These are phyloP conservation scores for Gadus chalcogrammus DNA, from an alignment of 2,113 vertebrate genomes.

Conservation along the genomic window DNA sequence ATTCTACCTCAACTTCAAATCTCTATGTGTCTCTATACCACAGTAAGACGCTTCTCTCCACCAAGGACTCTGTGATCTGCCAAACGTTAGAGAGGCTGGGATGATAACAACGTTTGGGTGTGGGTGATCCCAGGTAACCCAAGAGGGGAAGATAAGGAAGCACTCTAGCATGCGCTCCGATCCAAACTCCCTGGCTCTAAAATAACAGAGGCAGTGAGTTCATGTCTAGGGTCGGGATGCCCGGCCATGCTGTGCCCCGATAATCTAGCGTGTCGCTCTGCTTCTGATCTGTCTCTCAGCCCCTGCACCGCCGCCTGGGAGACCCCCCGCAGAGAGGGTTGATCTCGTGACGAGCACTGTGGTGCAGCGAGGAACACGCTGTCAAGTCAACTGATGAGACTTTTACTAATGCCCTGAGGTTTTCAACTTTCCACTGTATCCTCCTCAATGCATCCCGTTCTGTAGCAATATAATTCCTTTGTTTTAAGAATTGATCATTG, in stretches of 20 bases:
- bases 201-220: conserved; percentile 68
- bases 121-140: conserved; percentile 55
- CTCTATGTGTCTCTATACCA: not conserved
- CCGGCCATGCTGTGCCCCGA: conserved; percentile 57
- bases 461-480: too few relatives aligned
- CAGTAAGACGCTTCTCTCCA: conserved; percentile 24
- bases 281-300: conserved; percentile 59
- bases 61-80: conserved; percentile 33
- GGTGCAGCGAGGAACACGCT: conserved; percentile 31
- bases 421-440: too few relatives aligned
- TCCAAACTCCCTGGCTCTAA: conserved; percentile 34
- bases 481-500: too few relatives aligned
- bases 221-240: conserved; percentile 64
- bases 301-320: conserved; percentile 24
- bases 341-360: conserved; percentile 58
- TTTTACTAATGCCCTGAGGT: too few relatives aligned
- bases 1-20: not conserved
- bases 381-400: too few relatives aligned
- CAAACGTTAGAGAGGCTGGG: conserved; percentile 50
- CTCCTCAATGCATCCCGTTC: too few relatives aligned
- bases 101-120: conserved; percentile 22
- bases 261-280: conserved; percentile 60
- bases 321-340: conserved; percentile 45
- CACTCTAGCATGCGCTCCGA: not conserved
- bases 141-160: conserved; percentile 12